Conservation (phyloP, 2,888 invertebrate species). For the Digitonthophagus gazella region DNA sequence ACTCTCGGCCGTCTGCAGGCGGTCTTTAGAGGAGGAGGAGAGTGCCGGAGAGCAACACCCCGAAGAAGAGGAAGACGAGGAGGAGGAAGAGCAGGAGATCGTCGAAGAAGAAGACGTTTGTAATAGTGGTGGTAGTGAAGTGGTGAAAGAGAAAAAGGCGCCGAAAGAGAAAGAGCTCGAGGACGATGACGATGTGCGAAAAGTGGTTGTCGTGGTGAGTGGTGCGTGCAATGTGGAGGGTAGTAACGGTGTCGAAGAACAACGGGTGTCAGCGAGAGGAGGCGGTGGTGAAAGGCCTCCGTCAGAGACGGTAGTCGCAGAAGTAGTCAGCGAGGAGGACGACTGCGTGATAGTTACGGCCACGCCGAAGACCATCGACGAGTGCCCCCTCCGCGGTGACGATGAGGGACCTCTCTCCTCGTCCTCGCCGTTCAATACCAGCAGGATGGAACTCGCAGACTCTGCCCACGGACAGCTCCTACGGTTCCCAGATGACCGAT, state of each 20-base stretch:
- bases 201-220: conserved; percentile 40
- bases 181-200: conserved; percentile 30
- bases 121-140: conserved; percentile 40
- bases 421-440: conserved; percentile 46
- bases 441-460: conserved; percentile 50
- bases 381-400: conserved; percentile 51
- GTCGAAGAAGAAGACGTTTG: conserved; percentile 36
- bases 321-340: conserved; percentile 59
- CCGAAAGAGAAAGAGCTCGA: conserved; percentile 36
- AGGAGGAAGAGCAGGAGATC: background rate
- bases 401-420: conserved; percentile 51
- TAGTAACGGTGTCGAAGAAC: conserved; percentile 7
- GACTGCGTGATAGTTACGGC: conserved; percentile 63
- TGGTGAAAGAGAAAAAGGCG: conserved; percentile 21
- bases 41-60: conserved; percentile 27
- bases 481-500: conserved; percentile 54
- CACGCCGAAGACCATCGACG: conserved; percentile 53
- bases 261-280: background rate
- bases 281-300: conserved; percentile 35
- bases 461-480: conserved; percentile 42
- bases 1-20: conserved; percentile 40
- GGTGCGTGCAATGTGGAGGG: background rate
- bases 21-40: conserved; percentile 35
- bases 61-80: conserved; percentile 4
- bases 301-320: conserved; percentile 41